Percentiles rank a stretch among this genome's conserved stretches.
Conservation (phyloP, 1,140 invertebrate species). For the Stegodyphus mimosarum region DNA sequence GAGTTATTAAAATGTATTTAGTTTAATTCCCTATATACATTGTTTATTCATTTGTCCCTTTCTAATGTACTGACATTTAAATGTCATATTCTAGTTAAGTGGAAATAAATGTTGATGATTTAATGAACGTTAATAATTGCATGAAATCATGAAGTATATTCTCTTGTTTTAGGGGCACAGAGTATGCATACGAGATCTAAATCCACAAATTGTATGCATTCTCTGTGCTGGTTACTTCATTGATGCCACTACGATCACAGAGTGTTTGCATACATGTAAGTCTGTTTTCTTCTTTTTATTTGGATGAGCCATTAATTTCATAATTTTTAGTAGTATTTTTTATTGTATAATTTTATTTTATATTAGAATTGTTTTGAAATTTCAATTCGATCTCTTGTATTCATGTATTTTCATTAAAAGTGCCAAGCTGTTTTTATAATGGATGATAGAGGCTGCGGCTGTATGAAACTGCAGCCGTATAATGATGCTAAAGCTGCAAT, state of each 20-base stretch:
- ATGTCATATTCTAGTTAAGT: not conserved
- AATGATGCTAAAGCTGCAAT: too few species aligned
- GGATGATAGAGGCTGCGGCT: too few species aligned
- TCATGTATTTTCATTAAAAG: too few species aligned
- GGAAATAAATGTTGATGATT: not conserved
- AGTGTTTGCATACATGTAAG: constrained; percentile 70
- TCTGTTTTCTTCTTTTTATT: constrained; percentile 18
- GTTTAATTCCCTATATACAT: not conserved
- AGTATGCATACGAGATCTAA: constrained; percentile 65
- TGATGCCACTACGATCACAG: constrained; percentile 71
- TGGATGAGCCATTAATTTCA: not conserved
- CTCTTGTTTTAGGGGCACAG: constrained; percentile 46
- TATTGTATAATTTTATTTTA: not conserved
- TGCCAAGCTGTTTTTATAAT: too few species aligned
- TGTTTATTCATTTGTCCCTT: not conserved
- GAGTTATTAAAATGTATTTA: not conserved
- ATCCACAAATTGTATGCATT: constrained; percentile 68
- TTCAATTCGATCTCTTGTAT: too few species aligned
- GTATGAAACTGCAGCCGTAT: too few species aligned
- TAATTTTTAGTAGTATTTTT: not conserved
- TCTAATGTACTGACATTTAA: not conserved
- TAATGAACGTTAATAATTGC: not conserved
- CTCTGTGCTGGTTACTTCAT: constrained; percentile 71
- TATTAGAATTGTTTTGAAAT: too few species aligned
- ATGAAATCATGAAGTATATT: not conserved